A percentile compares a stretch with the other conserved stretches of the same genome.
These are phyloP conservation scores for Pristionchus maxplancki DNA, from an alignment of 2,888 invertebrate species.

Conservation along the genomic window DNA sequence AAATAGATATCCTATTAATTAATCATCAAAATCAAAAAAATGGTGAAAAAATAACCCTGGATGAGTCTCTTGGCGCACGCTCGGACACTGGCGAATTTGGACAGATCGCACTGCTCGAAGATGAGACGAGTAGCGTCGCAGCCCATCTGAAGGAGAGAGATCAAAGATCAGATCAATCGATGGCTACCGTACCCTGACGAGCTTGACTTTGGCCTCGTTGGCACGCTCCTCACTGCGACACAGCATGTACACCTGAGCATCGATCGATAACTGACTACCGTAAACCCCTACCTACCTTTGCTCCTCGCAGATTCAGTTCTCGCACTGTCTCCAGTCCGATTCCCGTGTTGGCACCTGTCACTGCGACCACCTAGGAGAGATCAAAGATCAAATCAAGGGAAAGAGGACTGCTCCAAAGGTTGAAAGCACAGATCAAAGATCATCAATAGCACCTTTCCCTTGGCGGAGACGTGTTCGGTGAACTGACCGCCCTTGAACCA, in stretches of 20 bases:
- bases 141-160: slow-evolving; percentile 65
- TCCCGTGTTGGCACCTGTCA: slow-evolving; percentile 80
- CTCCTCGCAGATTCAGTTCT: slow-evolving; percentile 71
- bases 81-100: slow-evolving; percentile 69
- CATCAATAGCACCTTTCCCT: slow-evolving; percentile 82
- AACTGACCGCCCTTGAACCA: slow-evolving; percentile 75
- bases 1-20: background rate
- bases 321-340: slow-evolving; percentile 83
- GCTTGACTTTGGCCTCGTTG: slow-evolving; percentile 63
- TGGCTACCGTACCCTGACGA: slow-evolving; percentile 59
- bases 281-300: slow-evolving; percentile 62
- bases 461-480: slow-evolving; percentile 77
- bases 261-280: background rate
- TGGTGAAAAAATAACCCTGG: slow-evolving; percentile 53
- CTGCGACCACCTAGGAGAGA: slow-evolving; percentile 81
- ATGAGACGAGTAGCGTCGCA: slow-evolving; percentile 75
- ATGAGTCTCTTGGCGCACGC: slow-evolving; percentile 65
- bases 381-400: background rate
- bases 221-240: slow-evolving; percentile 71
- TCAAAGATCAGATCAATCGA: background rate
- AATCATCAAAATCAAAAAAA: background rate
- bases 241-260: slow-evolving; percentile 72
- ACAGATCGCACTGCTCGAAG: slow-evolving; percentile 72
- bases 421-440: background rate
- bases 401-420: too few relatives aligned